phyloP scores from a whole-genome alignment of 2,888 invertebrate species.

The Stenurella melanura region DNA sequence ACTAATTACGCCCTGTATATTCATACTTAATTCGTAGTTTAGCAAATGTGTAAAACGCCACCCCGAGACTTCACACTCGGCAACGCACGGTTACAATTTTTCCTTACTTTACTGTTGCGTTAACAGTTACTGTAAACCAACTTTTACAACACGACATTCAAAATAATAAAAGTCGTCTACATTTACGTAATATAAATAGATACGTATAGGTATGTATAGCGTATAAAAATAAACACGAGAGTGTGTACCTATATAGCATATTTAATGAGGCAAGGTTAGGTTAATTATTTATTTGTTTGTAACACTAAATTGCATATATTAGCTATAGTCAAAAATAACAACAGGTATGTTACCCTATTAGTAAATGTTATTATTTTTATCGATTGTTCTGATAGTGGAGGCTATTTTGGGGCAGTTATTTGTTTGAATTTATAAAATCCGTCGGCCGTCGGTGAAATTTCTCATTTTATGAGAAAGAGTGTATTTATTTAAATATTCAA shows the following conservation, averaged over 20 bases:
- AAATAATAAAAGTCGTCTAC: constrained; percentile 21
- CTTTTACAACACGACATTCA: constrained; percentile 16
- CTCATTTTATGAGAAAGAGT: too few relatives aligned
- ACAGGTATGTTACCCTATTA: constrained; percentile 7
- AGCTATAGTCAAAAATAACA: neutral
- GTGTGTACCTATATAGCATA: constrained; percentile 17
- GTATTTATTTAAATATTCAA: neutral
- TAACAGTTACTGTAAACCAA: constrained; percentile 23
- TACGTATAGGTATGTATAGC: constrained; percentile 1
- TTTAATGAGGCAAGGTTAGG: constrained; percentile 33
- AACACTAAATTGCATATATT: neutral
- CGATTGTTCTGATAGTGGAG: neutral
- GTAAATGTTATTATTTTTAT: neutral
- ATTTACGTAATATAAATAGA: constrained; percentile 35
- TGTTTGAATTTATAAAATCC: too few relatives aligned
- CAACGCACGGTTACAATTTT: neutral
- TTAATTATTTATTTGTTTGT: neutral
- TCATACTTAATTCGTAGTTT: too few relatives aligned
- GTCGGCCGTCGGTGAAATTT: too few relatives aligned
- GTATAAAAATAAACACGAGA: constrained; percentile 34
- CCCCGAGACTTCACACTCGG: neutral
- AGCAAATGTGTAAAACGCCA: too few relatives aligned
- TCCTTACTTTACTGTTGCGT: neutral
- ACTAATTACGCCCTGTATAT: too few relatives aligned
- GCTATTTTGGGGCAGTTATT: neutral